A percentile compares a stretch with the other conserved stretches of the same genome.
These are phyloP conservation scores for Pseudomugil tenellus DNA, from an alignment of 2,797 vertebrate species.

Conservation along the genomic window DNA sequence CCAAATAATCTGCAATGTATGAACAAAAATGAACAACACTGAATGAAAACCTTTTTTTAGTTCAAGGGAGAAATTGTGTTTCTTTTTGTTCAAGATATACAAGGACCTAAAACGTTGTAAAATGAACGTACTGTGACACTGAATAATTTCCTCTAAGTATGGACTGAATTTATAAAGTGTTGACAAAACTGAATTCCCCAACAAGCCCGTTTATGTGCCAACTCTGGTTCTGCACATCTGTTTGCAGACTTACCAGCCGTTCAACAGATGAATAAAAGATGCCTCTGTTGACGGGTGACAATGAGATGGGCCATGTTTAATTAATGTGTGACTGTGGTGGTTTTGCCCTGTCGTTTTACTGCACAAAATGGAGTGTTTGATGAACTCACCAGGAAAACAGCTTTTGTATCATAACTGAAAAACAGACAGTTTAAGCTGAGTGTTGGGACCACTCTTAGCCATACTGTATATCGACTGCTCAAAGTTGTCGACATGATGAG, in stretches of 20 bases:
- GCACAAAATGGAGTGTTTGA: conserved; percentile 36
- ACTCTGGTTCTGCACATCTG: conserved; percentile 52
- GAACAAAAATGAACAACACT: no score
- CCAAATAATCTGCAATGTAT: no score
- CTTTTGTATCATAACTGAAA: conserved; percentile 15
- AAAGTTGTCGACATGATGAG: neutral
- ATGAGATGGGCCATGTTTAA: conserved; percentile 72
- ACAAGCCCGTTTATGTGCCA: conserved; percentile 29
- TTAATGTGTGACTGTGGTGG: conserved; percentile 57
- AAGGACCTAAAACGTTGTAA: neutral
- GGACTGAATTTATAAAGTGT: conserved; percentile 7
- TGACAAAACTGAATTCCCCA: conserved; percentile 18
- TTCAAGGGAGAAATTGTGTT: neutral
- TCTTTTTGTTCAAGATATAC: neutral
- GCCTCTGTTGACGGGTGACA: conserved; percentile 57
- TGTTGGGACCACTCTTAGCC: neutral
- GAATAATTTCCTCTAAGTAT: conserved; percentile 3
- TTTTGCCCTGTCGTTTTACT: conserved; percentile 25
- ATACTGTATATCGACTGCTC: neutral
- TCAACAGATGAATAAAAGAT: conserved; percentile 78
- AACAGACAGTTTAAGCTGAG: neutral
- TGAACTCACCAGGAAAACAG: conserved; percentile 37
- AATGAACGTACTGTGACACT: neutral
- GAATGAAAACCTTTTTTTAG: no score
- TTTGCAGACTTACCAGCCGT: conserved; percentile 60